phyloP scores from a whole-genome alignment of 2,888 invertebrate genomes.

The Cerceris ruficornis region DNA sequence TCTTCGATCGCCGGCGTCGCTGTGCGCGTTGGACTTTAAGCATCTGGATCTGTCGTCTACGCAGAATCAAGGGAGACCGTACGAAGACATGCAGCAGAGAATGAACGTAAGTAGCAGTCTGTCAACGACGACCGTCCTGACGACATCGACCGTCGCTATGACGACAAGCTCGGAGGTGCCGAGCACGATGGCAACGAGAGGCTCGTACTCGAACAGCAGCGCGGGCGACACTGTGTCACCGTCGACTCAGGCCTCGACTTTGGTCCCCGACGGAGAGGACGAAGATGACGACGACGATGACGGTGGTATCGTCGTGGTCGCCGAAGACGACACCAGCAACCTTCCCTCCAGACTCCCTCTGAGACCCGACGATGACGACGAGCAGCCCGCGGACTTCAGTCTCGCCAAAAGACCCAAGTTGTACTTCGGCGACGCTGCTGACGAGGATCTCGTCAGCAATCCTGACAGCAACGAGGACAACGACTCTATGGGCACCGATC shows the following conservation, averaged over 20 bases:
- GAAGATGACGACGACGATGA: slow-evolving; percentile 84
- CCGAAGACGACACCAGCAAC: slow-evolving; percentile 84
- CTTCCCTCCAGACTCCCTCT: slow-evolving; percentile 72
- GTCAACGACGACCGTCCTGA: slow-evolving; percentile 82
- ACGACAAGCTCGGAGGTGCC: slow-evolving; percentile 50
- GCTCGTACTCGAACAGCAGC: slow-evolving; percentile 42
- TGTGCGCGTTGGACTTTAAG: slow-evolving; percentile 86
- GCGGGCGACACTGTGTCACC: slow-evolving; percentile 58
- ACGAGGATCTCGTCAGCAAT: slow-evolving; percentile 84
- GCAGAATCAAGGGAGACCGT: slow-evolving; percentile 78
- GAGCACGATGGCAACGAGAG: slow-evolving; percentile 38
- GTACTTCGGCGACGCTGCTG: slow-evolving; percentile 83
- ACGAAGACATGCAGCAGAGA: slow-evolving; percentile 84
- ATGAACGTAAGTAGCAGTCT: slow-evolving; percentile 82
- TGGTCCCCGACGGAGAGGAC: slow-evolving; percentile 77
- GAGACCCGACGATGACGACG: slow-evolving; percentile 77
- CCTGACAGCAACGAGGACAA: slow-evolving; percentile 86
- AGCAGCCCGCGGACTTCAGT: slow-evolving; percentile 87
- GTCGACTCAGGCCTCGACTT: slow-evolving; percentile 71
- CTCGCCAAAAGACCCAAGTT: slow-evolving; percentile 86
- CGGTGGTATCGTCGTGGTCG: slow-evolving; percentile 91
- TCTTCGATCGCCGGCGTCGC: slow-evolving; percentile 84
- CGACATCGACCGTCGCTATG: slow-evolving; percentile 82
- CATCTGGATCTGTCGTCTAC: slow-evolving; percentile 85
- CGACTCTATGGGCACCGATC: slow-evolving; percentile 77